A percentile compares a stretch with the other conserved stretches of the same genome.
phyloP scores from a whole-genome alignment of 2,113 vertebrate species.

The Kryptolebias marmoratus region DNA sequence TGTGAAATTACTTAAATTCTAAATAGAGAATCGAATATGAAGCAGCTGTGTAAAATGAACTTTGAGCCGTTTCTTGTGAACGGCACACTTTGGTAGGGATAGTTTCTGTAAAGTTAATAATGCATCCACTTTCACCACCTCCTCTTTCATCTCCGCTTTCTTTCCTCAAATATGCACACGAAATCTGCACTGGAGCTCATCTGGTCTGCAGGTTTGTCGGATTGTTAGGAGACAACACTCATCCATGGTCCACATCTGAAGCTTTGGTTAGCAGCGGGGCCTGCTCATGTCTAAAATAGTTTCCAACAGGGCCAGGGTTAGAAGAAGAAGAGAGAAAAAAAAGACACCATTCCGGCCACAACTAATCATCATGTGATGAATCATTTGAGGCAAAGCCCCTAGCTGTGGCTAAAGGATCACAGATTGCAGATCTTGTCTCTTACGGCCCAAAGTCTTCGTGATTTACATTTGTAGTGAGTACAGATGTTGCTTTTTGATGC shows the following conservation, averaged over 20 bases:
- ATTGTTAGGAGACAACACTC: constrained; percentile 72
- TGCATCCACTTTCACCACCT: background rate
- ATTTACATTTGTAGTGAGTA: constrained; percentile 47
- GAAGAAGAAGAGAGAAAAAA: constrained; percentile 17
- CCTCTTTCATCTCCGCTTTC: background rate
- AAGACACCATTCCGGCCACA: constrained; percentile 68
- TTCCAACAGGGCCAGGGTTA: constrained; percentile 53
- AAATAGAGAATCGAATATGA: too few relatives aligned
- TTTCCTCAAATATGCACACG: constrained; percentile 8
- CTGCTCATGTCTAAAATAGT: constrained; percentile 71
- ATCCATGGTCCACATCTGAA: constrained; percentile 75
- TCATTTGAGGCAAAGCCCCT: constrained; percentile 70
- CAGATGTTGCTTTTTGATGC: constrained; percentile 36
- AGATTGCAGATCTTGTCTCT: constrained; percentile 61
- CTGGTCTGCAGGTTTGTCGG: constrained; percentile 74
- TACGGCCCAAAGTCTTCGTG: constrained; percentile 44
- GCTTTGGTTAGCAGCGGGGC: constrained; percentile 45
- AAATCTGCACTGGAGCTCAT: constrained; percentile 53
- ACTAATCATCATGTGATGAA: constrained; percentile 78
- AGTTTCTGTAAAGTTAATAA: background rate
- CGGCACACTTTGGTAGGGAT: background rate
- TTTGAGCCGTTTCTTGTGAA: background rate
- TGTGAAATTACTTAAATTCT: too few relatives aligned
- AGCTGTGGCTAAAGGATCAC: constrained; percentile 66
- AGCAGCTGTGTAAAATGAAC: background rate